Conservation (phyloP, 1,140 invertebrate species). For the Laupala kohalensis region DNA sequence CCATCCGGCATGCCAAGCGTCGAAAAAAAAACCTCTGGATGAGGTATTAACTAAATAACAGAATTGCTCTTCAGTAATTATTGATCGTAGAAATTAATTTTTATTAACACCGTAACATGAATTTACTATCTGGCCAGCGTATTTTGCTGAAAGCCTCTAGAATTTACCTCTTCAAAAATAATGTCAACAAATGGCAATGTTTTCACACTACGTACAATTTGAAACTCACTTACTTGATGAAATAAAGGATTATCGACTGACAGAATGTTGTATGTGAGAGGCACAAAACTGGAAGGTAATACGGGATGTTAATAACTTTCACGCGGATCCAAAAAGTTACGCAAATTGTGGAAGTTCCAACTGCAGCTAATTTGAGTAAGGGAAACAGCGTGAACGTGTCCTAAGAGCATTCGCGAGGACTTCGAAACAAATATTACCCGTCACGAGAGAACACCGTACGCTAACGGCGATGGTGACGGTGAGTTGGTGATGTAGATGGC, state of each 20-base stretch:
- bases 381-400: not conserved
- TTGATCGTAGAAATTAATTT: not conserved
- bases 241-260: not conserved
- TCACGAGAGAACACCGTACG: no score
- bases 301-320: not conserved
- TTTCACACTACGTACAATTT: not conserved
- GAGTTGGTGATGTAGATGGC: no score
- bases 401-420: not conserved
- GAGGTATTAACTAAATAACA: not conserved
- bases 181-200: not conserved
- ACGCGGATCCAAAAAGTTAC: not conserved
- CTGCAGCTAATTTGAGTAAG: not conserved
- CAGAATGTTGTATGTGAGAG: not conserved
- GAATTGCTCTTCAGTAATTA: not conserved
- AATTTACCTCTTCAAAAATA: not conserved
- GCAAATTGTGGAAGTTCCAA: not conserved
- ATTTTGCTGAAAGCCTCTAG: not conserved
- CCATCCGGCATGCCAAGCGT: no score
- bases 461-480: no score
- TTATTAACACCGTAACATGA: not conserved
- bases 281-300: not conserved
- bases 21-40: no score
- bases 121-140: not conserved
- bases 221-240: not conserved
- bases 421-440: not conserved